Conservation (phyloP, 1,140 invertebrate species). For the Mercenaria mercenaria region DNA sequence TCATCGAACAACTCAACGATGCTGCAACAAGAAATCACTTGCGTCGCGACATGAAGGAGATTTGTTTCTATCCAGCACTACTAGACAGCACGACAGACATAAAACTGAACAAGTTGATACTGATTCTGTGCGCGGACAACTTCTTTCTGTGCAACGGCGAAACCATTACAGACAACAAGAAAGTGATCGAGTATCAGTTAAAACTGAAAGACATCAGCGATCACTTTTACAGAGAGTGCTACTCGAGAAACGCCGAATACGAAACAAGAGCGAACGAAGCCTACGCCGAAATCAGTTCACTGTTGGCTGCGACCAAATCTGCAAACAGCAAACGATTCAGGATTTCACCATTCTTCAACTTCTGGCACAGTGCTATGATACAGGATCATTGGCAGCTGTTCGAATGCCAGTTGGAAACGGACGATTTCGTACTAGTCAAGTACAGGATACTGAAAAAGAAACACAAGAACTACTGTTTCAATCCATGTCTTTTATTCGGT, state of each 20-base stretch:
- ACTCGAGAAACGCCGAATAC: neutral
- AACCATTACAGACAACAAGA: neutral
- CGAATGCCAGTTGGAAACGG: neutral
- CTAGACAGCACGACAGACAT: neutral
- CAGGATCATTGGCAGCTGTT: neutral
- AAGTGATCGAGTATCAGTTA: neutral
- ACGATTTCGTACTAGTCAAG: neutral
- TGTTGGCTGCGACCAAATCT: neutral
- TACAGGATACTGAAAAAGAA: neutral
- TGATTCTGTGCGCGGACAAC: neutral
- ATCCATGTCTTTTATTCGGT: slow-evolving; percentile 12
- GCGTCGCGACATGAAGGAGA: neutral
- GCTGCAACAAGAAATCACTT: neutral
- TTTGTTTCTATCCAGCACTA: neutral
- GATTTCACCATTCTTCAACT: slow-evolving; percentile 9
- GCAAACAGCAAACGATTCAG: neutral
- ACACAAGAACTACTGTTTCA: slow-evolving; percentile 24
- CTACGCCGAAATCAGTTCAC: neutral
- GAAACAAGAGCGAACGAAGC: neutral
- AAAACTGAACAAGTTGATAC: neutral
- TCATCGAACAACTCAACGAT: neutral
- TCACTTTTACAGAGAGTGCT: slow-evolving; percentile 14
- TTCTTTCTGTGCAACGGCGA: slow-evolving; percentile 17
- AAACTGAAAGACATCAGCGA: slow-evolving; percentile 5
- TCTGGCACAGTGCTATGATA: slow-evolving; percentile 1